These are phyloP conservation scores for Apolygus lucorum DNA, from an alignment of 1,140 invertebrate species.

Conservation along the genomic window DNA sequence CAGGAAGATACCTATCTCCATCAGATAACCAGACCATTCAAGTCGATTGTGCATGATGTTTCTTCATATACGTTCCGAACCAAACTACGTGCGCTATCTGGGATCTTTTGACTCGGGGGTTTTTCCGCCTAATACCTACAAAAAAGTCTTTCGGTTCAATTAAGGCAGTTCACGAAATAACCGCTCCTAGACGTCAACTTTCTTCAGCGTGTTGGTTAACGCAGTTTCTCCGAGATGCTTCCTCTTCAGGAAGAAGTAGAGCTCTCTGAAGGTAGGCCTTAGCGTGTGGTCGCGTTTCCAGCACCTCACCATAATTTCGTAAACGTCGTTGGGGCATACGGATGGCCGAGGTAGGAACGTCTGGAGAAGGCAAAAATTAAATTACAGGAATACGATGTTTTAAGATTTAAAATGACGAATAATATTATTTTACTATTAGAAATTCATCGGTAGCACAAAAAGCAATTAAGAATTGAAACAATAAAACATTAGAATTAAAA, in stretches of 20 bases:
- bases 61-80: neutral
- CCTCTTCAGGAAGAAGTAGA: slow-evolving; percentile 62
- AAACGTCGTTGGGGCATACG: slow-evolving; percentile 65
- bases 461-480: neutral
- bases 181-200: slow-evolving; percentile 24
- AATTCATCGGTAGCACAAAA: neutral
- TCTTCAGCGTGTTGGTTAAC: slow-evolving; percentile 19
- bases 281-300: slow-evolving; percentile 58
- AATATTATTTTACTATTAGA: neutral
- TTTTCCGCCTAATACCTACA: neutral
- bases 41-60: neutral
- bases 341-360: slow-evolving; percentile 56
- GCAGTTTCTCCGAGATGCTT: slow-evolving; percentile 30
- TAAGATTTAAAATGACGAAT: no score
- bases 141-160: neutral
- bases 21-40: neutral
- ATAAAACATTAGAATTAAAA: no score
- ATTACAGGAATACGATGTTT: neutral
- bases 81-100: neutral
- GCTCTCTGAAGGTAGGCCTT: slow-evolving; percentile 65
- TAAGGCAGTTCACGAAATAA: neutral
- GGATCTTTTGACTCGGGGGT: neutral
- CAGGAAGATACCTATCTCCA: neutral
- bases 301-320: slow-evolving; percentile 68
- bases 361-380: slow-evolving; percentile 42